Conservation (phyloP, 2,113 vertebrate genomes). For the Sterrhoptilus dennistouni region DNA sequence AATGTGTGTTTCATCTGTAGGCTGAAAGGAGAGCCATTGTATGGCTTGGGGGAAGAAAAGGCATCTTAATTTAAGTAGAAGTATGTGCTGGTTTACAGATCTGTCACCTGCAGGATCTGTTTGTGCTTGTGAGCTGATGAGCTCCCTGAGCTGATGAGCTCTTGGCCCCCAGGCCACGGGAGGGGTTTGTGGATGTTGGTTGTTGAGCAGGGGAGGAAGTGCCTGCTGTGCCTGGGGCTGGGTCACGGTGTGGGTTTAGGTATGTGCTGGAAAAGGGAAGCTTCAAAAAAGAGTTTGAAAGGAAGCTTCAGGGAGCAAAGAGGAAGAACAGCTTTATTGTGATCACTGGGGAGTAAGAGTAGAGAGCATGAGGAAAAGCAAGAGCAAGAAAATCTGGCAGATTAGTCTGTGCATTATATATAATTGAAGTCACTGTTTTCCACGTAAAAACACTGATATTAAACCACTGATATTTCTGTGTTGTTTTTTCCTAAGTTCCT, state of each 20-base stretch:
- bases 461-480: not conserved
- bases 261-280: not conserved
- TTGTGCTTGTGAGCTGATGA: not conserved
- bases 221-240: not conserved
- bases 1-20: not conserved
- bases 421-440: not conserved
- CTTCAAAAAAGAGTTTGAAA: not conserved
- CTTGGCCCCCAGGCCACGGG: not conserved
- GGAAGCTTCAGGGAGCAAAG: not conserved
- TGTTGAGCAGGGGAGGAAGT: not conserved
- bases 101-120: not conserved
- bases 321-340: not conserved
- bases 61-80: not conserved
- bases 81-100: not conserved
- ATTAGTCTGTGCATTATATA: not conserved
- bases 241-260: rapidly evolving
- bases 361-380: not conserved
- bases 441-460: not conserved
- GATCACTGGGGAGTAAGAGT: not conserved
- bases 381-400: not conserved
- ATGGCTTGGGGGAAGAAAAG: not conserved
- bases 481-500: not conserved
- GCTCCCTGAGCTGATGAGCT: not conserved
- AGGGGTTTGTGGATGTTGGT: not conserved
- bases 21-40: not conserved